A percentile compares a stretch with the other conserved stretches of the same genome.
Evolutionary conservation across 2,797 vertebrate genomes (phyloP).

Genomic region (Corythornis leucogaster): DNA sequence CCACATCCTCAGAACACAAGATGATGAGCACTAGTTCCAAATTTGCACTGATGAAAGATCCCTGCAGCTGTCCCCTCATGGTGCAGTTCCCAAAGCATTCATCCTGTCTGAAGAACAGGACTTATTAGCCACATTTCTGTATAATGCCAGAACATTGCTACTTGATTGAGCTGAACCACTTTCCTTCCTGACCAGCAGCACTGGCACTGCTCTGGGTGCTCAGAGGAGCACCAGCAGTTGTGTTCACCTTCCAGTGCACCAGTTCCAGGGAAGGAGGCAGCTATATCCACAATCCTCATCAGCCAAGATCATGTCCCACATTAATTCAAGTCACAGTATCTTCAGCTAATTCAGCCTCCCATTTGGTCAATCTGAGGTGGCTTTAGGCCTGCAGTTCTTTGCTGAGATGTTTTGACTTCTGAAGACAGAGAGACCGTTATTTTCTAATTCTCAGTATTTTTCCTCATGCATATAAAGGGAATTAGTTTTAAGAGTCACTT

Average conservation of each 20-base stretch:
- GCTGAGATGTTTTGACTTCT: background rate
- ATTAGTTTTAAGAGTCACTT: background rate
- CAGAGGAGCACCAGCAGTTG: background rate
- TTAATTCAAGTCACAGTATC: background rate
- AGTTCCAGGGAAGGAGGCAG: background rate
- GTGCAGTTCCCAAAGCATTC: background rate
- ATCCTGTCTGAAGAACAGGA: background rate
- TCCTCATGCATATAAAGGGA: background rate
- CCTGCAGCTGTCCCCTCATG: background rate
- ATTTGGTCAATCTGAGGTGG: background rate
- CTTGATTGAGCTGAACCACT: background rate
- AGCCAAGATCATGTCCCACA: rapidly evolving
- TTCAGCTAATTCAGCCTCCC: background rate
- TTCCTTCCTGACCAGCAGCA: background rate
- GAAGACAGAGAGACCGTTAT: background rate
- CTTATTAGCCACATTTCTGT: background rate
- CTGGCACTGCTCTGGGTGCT: rapidly evolving
- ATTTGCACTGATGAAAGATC: background rate
- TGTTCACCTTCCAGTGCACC: rapidly evolving
- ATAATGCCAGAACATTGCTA: background rate
- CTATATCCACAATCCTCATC: background rate
- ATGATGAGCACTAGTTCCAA: background rate
- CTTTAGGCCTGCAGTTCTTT: background rate
- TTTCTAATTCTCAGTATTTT: background rate
- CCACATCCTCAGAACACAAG: background rate